These are phyloP conservation scores for Drosophila fulvimacula DNA, from an alignment of 2,888 invertebrate species.

Conservation along the genomic window DNA sequence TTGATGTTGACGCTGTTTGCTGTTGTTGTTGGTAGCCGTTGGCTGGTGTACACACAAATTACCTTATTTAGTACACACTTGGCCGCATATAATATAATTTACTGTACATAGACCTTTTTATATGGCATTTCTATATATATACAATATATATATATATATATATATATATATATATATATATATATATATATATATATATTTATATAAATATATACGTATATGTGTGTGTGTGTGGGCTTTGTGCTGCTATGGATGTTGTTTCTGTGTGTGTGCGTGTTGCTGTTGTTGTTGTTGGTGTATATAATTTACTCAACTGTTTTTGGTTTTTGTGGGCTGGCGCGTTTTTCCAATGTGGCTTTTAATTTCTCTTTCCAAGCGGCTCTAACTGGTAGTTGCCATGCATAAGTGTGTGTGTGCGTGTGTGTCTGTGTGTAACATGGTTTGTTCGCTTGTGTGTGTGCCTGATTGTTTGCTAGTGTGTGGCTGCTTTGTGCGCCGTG, in stretches of 20 bases:
- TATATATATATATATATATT: conserved; percentile 10
- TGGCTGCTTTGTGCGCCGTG: conserved; percentile 39
- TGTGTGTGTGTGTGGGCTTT: conserved; percentile 33
- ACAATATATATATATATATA: conserved; percentile 5
- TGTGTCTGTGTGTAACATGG: conserved; percentile 11
- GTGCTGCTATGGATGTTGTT: conserved; percentile 15
- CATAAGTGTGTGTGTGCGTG: conserved; percentile 1
- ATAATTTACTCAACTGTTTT: conserved; percentile 80
- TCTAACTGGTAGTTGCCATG: conserved; percentile 55
- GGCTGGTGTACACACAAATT: conserved; percentile 78
- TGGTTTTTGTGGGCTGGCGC: conserved; percentile 70
- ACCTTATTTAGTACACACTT: conserved; percentile 80
- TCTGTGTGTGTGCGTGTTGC: conserved; percentile 36
- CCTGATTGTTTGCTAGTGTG: conserved; percentile 22
- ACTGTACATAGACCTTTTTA: conserved; percentile 77
- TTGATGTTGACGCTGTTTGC: conserved; percentile 43
- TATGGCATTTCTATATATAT: conserved; percentile 28
- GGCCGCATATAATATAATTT: conserved; percentile 81
- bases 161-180: conserved; percentile 15
- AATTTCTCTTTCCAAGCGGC: conserved; percentile 35
- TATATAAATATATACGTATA: neutral
- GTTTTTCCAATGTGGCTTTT: conserved; percentile 67
- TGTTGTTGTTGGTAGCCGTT: conserved; percentile 47
- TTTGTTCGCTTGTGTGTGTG: conserved; percentile 14
- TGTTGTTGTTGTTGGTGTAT: conserved; percentile 52